Evolutionary conservation across 2,797 vertebrate genomes (phyloP).

Genomic region (Hylomyscus alleni): DNA sequence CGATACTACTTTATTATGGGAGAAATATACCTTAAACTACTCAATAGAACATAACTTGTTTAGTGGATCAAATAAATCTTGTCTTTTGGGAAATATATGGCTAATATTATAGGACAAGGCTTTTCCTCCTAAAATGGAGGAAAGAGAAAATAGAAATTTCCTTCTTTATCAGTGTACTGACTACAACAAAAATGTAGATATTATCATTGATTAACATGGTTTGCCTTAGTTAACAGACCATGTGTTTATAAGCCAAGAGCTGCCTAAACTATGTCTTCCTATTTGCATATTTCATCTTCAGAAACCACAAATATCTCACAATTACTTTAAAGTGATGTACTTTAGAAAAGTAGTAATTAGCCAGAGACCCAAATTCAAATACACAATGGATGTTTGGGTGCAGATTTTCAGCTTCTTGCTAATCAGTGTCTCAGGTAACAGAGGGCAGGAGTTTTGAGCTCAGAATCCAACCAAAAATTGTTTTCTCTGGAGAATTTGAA

Average conservation of each 20-base stretch:
- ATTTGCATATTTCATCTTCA: neutral
- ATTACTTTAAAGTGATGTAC: neutral
- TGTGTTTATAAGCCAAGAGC: neutral
- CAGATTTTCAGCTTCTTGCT: neutral
- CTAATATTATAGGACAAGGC: neutral
- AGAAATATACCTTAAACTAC: neutral
- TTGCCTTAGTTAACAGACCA: too few species aligned
- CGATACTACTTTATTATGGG: neutral
- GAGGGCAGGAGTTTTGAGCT: accelerated
- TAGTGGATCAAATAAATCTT: neutral
- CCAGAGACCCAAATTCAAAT: neutral
- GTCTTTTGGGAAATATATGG: neutral
- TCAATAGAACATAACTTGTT: neutral
- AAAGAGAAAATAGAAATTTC: neutral
- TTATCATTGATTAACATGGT: neutral
- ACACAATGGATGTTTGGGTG: neutral
- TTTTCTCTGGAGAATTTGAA: neutral
- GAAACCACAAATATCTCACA: neutral
- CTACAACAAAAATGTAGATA: neutral
- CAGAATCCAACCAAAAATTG: neutral
- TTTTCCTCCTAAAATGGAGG: neutral
- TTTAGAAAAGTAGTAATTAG: neutral
- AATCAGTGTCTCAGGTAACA: neutral
- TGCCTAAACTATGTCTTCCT: accelerated
- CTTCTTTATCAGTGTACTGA: neutral